Evolutionary conservation across 2,888 invertebrate genomes (phyloP).

Genomic region (Diogma glabrata): DNA sequence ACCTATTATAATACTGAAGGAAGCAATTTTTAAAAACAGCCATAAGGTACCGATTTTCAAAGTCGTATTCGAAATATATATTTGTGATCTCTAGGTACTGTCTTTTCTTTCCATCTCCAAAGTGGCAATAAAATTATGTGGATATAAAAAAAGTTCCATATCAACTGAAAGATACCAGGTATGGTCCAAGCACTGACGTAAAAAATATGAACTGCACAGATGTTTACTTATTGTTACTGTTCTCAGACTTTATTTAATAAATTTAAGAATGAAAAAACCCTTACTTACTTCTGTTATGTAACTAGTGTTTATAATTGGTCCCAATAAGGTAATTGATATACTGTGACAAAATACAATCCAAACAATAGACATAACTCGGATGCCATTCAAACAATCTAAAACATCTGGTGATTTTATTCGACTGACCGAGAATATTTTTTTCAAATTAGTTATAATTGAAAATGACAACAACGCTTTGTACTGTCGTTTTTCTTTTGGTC

Average conservation of each 20-base stretch:
- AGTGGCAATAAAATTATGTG: constrained; percentile 34
- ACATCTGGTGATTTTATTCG: constrained; percentile 29
- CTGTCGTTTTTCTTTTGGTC: constrained; percentile 23
- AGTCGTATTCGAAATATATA: too few species aligned
- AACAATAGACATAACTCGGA: constrained; percentile 38
- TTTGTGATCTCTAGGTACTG: too few species aligned
- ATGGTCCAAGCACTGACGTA: constrained; percentile 33
- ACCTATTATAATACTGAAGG: too few species aligned
- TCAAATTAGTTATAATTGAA: constrained; percentile 36
- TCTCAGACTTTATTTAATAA: too few species aligned
- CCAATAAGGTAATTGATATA: neutral
- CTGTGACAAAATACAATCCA: constrained; percentile 37
- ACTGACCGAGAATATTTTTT: constrained; percentile 34
- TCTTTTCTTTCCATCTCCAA: constrained; percentile 1
- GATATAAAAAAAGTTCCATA: constrained; percentile 38
- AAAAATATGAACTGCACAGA: too few species aligned
- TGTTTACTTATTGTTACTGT: too few species aligned
- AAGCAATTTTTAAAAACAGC: too few species aligned
- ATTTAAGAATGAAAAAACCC: too few species aligned
- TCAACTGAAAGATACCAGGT: constrained; percentile 41
- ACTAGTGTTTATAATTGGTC: constrained; percentile 10
- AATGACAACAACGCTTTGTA: constrained; percentile 28
- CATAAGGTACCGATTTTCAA: too few species aligned
- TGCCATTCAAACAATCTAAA: constrained; percentile 36
- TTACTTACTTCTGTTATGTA: constrained; percentile 7